Base-by-base conservation (phyloP, 2,888 invertebrate species). In the Boloria selene region DNA sequence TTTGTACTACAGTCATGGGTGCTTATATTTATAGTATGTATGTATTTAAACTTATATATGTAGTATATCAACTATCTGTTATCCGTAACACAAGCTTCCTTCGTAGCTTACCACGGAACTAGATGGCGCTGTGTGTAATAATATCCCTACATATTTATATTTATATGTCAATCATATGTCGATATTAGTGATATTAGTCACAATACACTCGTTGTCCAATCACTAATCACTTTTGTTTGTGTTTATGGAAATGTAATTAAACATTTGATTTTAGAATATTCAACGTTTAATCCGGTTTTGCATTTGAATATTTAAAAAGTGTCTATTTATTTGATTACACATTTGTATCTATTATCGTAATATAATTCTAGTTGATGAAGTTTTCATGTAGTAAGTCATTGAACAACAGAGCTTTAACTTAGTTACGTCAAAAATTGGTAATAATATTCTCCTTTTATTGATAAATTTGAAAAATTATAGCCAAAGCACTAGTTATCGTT, bases 171-270 rank as follows among this genome's bases (percentile, higher is more conserved):
- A 14, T 54, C 54, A 42, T 54, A 54, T 17, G 42, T 54, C 38
- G 18, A 3, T 55, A 38, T 44, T 4, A n/a, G n/a, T n/a, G 45
- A 45, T 44, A 45, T 13, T 22, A 44, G n/a, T 22, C 49, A 31
- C 58, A 64, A 67, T 47, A 14, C 49, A 16, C 54, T 42, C 60
- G 64, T 64, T 64, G 67, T 68, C 52, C 44, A 31, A 56, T 38
- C 61, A 38, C 47, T 49, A 64, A 67, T 64, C 55, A 61, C 38
- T 49, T 77, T 74, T 75, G 74, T 77, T 75, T 75, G 74, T 72
- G 71, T 74, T 73, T 74, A 79, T 65, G 78, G 75, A 79, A 81
- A 81, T 84, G 75, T 74, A 80, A 78, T 80, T 77, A 80, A 76
- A 78, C 74, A 75, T 75, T 73, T 76, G 78, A 75, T 81, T 80